Evolutionary conservation across 2,113 vertebrate species (phyloP).

Genomic region (Gymnobelideus leadbeateri): DNA sequence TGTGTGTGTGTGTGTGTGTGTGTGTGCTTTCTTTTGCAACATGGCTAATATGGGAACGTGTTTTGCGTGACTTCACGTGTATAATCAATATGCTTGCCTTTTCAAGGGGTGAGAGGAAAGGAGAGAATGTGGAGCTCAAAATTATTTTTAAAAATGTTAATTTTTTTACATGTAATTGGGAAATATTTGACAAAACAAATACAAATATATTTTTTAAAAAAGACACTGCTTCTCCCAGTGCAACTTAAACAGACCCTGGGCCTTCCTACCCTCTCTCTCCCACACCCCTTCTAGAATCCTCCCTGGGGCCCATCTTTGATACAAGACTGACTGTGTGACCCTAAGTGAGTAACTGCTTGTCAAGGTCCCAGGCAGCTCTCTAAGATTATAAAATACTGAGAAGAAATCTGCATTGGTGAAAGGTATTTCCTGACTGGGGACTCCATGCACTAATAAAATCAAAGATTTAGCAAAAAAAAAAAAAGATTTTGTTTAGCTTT

Average conservation of each 20-base stretch:
- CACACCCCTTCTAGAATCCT: neutral
- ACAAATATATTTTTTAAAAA: neutral
- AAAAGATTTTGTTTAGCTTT: neutral
- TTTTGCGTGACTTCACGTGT: neutral
- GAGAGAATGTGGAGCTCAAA: neutral
- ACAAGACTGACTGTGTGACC: neutral
- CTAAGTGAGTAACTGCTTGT: neutral
- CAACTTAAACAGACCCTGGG: neutral
- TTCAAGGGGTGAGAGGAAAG: neutral
- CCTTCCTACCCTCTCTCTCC: neutral
- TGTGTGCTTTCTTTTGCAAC: neutral
- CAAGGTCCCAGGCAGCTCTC: neutral
- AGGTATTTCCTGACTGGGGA: neutral
- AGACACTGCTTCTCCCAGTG: neutral
- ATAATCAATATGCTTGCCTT: neutral
- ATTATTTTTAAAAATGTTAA: neutral
- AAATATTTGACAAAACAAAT: neutral
- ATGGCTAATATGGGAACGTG: neutral
- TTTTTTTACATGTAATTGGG: neutral
- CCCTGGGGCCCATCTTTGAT: neutral
- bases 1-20: no score
- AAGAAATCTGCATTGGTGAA: neutral
- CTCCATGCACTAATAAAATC: neutral
- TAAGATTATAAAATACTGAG: neutral
- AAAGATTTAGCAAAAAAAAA: neutral